Percentiles rank a stretch among this genome's conserved stretches.
These are phyloP conservation scores for Chrysopilus asiliformis DNA, from an alignment of 2,888 invertebrate species.

Conservation along the genomic window DNA sequence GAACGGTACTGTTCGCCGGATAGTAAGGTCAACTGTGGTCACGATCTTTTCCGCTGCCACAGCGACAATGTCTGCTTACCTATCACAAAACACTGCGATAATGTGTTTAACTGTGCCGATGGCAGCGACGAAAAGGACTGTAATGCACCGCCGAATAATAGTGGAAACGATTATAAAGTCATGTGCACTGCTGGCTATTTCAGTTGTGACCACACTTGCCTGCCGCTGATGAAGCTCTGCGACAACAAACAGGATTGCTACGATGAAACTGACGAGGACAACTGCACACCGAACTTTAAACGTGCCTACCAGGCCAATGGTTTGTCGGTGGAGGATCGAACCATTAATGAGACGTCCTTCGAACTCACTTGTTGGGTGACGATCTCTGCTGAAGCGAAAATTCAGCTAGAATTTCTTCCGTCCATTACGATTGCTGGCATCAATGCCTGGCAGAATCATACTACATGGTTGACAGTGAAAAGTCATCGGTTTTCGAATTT, in stretches of 20 bases:
- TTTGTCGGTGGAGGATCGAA: constrained; percentile 50
- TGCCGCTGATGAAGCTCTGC: constrained; percentile 47
- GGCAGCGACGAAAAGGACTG: constrained; percentile 41
- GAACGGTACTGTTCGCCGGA: constrained; percentile 39
- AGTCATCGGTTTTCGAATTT: constrained; percentile 48
- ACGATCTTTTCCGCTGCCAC: constrained; percentile 43
- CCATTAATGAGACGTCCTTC: constrained; percentile 48
- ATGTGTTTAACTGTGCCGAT: constrained; percentile 41
- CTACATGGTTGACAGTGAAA: constrained; percentile 47
- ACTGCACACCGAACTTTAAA: constrained; percentile 38
- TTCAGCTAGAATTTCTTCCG: constrained; percentile 49
- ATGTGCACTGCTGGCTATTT: constrained; percentile 36
- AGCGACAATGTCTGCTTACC: constrained; percentile 49
- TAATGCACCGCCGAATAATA: not conserved
- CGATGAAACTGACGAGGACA: constrained; percentile 59
- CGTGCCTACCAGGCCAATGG: constrained; percentile 43
- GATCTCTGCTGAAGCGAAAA: constrained; percentile 23
- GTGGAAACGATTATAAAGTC: constrained; percentile 4
- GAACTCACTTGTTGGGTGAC: constrained; percentile 49
- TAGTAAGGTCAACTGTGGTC: constrained; percentile 28
- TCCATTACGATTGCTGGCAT: constrained; percentile 42
- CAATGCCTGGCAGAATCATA: constrained; percentile 44
- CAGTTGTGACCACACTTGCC: constrained; percentile 46
- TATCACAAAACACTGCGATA: constrained; percentile 38
- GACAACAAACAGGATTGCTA: constrained; percentile 56